Conservation (phyloP, 2,888 invertebrate genomes). For the Anarsia innoxiella region DNA sequence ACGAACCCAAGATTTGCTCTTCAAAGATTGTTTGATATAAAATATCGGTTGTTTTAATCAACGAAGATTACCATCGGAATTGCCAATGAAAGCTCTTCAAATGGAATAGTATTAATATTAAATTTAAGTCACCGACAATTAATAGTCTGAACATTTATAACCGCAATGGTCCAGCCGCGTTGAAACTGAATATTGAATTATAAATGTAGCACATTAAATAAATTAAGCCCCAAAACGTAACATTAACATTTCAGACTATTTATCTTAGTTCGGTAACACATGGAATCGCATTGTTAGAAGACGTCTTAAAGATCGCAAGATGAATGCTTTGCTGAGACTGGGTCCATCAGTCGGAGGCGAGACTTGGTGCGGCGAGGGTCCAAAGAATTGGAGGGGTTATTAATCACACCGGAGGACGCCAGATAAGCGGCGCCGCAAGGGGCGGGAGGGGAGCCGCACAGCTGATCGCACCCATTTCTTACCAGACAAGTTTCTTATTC, state of each 20-base stretch:
- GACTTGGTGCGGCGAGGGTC: slow-evolving; percentile 40
- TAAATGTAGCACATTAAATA: neutral
- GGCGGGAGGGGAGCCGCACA: slow-evolving; percentile 28
- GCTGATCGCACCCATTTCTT: slow-evolving; percentile 38
- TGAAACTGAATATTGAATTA: no score
- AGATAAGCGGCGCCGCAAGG: slow-evolving; percentile 41
- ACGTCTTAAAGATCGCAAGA: slow-evolving; percentile 28
- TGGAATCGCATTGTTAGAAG: slow-evolving; percentile 13
- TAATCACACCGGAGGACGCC: slow-evolving; percentile 54
- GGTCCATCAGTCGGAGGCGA: slow-evolving; percentile 36
- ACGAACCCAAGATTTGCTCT: no score
- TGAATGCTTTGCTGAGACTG: slow-evolving; percentile 26
- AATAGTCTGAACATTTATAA: neutral
- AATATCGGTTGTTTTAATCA: slow-evolving; percentile 42
- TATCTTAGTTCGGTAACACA: neutral
- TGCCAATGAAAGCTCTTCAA: slow-evolving; percentile 27
- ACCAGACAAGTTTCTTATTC: slow-evolving; percentile 26
- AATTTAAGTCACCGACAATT: neutral
- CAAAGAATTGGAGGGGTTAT: slow-evolving; percentile 51
- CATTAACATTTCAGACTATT: neutral
- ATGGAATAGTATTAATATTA: slow-evolving; percentile 10
- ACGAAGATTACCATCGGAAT: slow-evolving; percentile 28
- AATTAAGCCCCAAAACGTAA: neutral
- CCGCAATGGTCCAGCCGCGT: no score
- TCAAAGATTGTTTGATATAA: slow-evolving; percentile 47